These are phyloP conservation scores for Muscicapa striata DNA, from an alignment of 2,797 vertebrate species.

Conservation along the genomic window DNA sequence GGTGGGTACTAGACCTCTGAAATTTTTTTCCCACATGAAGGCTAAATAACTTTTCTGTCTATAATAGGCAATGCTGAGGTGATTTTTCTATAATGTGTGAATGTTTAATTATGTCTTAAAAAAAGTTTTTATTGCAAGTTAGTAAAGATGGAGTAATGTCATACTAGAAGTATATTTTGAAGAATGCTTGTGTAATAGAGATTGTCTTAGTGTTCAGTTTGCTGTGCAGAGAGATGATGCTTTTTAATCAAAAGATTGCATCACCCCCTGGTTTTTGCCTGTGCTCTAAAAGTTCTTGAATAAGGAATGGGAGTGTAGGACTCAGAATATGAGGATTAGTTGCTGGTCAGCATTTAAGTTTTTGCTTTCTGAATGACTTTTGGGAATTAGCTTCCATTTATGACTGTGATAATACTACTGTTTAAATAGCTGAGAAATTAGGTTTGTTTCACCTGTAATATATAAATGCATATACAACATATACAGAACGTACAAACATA, in stretches of 20 bases:
- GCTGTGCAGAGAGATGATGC: neutral
- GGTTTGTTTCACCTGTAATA: neutral
- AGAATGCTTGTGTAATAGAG: neutral
- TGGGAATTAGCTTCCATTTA: neutral
- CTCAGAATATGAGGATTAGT: neutral
- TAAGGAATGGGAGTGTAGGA: neutral
- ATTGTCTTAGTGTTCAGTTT: neutral
- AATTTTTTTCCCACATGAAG: neutral
- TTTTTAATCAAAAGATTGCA: neutral
- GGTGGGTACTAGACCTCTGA: neutral
- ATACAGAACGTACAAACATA: neutral
- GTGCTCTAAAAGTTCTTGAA: neutral
- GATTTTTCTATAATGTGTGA: neutral
- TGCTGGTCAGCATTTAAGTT: neutral
- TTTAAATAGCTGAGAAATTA: neutral
- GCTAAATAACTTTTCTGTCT: neutral
- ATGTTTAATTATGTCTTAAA: neutral
- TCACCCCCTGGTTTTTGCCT: neutral
- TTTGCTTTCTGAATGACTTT: neutral
- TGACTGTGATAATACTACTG: neutral
- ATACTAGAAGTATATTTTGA: neutral
- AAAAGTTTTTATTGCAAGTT: neutral
- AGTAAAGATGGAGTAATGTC: neutral
- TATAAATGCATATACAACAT: neutral
- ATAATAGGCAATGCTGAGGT: neutral